Percentiles rank a stretch among this genome's conserved stretches.
These are phyloP conservation scores for Myiozetetes cayanensis DNA, from an alignment of 2,113 vertebrate species.

Conservation along the genomic window DNA sequence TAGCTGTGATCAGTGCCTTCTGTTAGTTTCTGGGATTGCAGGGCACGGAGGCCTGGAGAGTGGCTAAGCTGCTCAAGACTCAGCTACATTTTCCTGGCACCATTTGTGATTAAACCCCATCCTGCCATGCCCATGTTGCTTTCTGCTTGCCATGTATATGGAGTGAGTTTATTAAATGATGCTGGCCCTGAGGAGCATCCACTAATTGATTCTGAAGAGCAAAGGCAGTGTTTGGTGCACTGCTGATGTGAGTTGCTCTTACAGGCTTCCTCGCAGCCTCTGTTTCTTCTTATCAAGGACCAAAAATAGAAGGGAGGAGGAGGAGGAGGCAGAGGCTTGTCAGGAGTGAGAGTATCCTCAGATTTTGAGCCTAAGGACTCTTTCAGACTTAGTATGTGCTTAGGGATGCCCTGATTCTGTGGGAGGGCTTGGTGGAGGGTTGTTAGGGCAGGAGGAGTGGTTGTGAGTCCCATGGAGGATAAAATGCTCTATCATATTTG, in stretches of 20 bases:
- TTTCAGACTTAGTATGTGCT: neutral
- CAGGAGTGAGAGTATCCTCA: neutral
- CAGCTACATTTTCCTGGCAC: neutral
- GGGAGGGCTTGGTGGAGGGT: neutral
- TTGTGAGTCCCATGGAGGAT: neutral
- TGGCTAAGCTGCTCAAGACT: neutral
- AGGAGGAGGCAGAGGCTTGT: neutral
- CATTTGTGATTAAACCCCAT: neutral
- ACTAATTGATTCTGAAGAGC: neutral
- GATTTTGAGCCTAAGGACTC: neutral
- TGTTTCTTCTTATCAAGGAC: neutral
- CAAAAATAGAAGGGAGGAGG: neutral
- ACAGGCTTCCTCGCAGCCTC: neutral
- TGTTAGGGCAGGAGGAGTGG: neutral
- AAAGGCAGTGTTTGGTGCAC: neutral
- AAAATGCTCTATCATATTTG: rapidly evolving
- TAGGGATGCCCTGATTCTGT: neutral
- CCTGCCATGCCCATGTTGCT: neutral
- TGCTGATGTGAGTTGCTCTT: neutral
- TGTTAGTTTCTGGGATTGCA: neutral
- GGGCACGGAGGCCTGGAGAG: neutral
- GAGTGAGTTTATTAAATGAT: neutral
- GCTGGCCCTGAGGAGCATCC: neutral
- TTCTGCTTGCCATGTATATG: neutral
- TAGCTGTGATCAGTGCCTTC: neutral